Conservation (phyloP, 2,797 vertebrate species). For the Muscicapa comitata region DNA sequence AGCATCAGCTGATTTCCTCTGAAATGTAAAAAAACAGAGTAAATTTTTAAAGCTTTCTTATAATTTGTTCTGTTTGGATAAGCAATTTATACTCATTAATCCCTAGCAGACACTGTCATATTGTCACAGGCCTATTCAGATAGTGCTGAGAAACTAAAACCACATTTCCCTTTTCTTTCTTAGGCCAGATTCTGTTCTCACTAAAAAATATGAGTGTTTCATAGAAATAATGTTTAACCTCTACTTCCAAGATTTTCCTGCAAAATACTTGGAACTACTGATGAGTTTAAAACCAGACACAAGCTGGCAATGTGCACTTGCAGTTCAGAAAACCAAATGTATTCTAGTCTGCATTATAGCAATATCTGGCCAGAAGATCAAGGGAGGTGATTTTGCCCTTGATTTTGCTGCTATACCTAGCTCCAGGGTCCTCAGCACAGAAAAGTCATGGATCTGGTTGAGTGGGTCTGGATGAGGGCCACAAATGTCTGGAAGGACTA, state of each 20-base stretch:
- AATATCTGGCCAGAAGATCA: rapidly evolving
- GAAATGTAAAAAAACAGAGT: background rate
- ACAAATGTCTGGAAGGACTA: background rate
- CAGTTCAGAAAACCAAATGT: rapidly evolving
- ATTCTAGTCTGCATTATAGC: background rate
- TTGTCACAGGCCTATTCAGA: background rate
- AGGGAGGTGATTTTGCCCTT: background rate
- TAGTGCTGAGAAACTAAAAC: background rate
- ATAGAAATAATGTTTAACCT: background rate
- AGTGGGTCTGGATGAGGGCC: rapidly evolving
- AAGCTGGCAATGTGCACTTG: rapidly evolving
- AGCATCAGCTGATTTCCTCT: background rate
- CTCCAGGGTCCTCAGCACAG: background rate
- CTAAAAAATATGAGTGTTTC: background rate
- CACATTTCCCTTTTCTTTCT: background rate
- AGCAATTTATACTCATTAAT: conserved; percentile 10
- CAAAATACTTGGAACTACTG: background rate
- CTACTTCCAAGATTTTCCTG: background rate
- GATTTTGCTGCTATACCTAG: rapidly evolving
- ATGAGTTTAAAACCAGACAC: background rate
- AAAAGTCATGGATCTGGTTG: background rate
- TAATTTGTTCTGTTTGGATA: background rate
- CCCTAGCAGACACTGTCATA: background rate
- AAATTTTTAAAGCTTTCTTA: background rate
- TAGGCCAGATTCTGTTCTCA: background rate